Conservation (phyloP, 2,113 vertebrate genomes). For the Labeo catla region DNA sequence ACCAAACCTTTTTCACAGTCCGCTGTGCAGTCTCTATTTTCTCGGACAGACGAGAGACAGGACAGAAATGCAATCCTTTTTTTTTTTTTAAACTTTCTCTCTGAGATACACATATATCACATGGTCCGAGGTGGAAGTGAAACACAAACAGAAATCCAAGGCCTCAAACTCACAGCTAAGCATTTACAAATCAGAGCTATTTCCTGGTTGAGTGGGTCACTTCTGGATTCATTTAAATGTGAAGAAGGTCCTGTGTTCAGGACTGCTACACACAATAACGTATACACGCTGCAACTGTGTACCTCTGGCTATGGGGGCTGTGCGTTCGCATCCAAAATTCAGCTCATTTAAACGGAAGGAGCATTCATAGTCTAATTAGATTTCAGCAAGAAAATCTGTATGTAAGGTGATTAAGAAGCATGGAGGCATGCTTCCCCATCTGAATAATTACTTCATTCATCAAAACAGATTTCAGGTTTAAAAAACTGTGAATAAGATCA, state of each 20-base stretch:
- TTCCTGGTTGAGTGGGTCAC: constrained; percentile 68
- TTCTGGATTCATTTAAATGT: constrained; percentile 69
- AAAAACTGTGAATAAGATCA: constrained; percentile 1
- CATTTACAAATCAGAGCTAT: constrained; percentile 65
- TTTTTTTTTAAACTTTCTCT: background rate
- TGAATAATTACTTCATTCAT: constrained; percentile 34
- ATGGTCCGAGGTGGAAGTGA: constrained; percentile 28
- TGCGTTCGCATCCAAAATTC: constrained; percentile 7
- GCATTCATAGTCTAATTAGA: constrained; percentile 42
- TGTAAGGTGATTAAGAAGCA: constrained; percentile 39
- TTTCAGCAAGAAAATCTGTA: constrained; percentile 37
- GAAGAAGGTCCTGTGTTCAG: constrained; percentile 68
- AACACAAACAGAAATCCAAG: constrained; percentile 51
- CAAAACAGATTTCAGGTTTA: background rate
- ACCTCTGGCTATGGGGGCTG: constrained; percentile 12
- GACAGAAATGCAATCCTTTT: background rate
- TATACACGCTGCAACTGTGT: constrained; percentile 1
- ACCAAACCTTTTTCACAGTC: constrained; percentile 21
- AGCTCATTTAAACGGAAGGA: background rate
- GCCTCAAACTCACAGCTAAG: constrained; percentile 63
- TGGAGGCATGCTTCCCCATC: constrained; percentile 18
- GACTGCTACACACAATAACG: constrained; percentile 62
- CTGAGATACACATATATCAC: constrained; percentile 34
- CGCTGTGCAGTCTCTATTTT: background rate
- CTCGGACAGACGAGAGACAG: background rate